Conservation (phyloP, 2,113 vertebrate genomes). For the Thunnus maccoyii region DNA sequence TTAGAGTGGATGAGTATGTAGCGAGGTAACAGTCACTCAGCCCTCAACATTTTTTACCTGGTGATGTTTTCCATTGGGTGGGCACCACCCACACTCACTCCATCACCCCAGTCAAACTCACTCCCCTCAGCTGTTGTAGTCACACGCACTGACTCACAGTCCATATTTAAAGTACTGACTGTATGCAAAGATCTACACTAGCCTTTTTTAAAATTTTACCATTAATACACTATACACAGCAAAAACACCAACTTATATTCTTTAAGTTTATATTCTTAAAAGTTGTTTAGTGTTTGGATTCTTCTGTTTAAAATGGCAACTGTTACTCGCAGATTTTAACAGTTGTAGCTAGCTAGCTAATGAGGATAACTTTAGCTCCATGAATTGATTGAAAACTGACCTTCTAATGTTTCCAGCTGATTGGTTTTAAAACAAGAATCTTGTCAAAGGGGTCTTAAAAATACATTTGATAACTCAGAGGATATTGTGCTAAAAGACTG, state of each 20-base stretch:
- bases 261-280: no score
- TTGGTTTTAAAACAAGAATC: no score
- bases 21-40: slow-evolving; percentile 39
- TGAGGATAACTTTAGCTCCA: no score
- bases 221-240: not conserved
- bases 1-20: slow-evolving; percentile 35
- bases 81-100: slow-evolving; percentile 39
- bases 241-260: no score
- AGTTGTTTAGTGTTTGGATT: no score
- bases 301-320: not conserved
- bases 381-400: no score
- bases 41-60: slow-evolving; percentile 39
- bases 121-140: not conserved
- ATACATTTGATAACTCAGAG: no score
- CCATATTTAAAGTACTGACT: slow-evolving; percentile 34
- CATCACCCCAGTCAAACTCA: slow-evolving; percentile 8
- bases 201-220: slow-evolving; percentile 8
- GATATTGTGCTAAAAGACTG: no score
- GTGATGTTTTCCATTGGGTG: slow-evolving; percentile 37
- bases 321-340: no score
- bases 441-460: no score
- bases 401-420: no score
- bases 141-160: slow-evolving; percentile 33
- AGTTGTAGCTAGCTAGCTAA: no score
- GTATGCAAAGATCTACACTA: not conserved